Percentiles rank a stretch among this genome's conserved stretches.
phyloP scores from a whole-genome alignment of 2,113 vertebrate species.

The Pedetes capensis region DNA sequence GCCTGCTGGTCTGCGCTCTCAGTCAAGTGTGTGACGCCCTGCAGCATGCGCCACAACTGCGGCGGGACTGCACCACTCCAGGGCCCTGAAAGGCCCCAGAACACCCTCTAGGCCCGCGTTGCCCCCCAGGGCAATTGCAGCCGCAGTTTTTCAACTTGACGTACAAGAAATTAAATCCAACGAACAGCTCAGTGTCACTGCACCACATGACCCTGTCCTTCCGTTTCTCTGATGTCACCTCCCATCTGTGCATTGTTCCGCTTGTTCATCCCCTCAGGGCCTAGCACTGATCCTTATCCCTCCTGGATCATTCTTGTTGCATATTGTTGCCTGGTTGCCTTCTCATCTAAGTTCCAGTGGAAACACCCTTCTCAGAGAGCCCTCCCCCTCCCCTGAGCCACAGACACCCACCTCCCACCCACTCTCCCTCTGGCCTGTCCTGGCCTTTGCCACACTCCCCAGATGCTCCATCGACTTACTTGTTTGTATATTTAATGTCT shows the following conservation, averaged over 20 bases:
- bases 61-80: too few species aligned
- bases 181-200: background rate
- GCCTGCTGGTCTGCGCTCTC: too few species aligned
- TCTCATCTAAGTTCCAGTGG: background rate
- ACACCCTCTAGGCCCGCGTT: too few species aligned
- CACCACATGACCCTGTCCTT: background rate
- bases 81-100: too few species aligned
- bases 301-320: background rate
- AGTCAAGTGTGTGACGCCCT: too few species aligned
- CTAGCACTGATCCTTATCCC: background rate
- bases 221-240: too few species aligned
- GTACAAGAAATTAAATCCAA: background rate
- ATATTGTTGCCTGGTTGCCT: background rate
- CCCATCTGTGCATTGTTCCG: accelerated
- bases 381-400: background rate
- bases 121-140: too few species aligned
- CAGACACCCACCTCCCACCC: background rate
- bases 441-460: background rate
- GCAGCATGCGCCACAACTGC: too few species aligned
- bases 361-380: background rate
- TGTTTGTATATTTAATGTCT: background rate
- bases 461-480: background rate
- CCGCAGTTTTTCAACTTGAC: too few species aligned
- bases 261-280: background rate
- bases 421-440: background rate